Evolutionary conservation across 2,888 invertebrate genomes (phyloP), one percentile per base, ranked within the genome.

Genomic region (Mythimna impura): DNA sequence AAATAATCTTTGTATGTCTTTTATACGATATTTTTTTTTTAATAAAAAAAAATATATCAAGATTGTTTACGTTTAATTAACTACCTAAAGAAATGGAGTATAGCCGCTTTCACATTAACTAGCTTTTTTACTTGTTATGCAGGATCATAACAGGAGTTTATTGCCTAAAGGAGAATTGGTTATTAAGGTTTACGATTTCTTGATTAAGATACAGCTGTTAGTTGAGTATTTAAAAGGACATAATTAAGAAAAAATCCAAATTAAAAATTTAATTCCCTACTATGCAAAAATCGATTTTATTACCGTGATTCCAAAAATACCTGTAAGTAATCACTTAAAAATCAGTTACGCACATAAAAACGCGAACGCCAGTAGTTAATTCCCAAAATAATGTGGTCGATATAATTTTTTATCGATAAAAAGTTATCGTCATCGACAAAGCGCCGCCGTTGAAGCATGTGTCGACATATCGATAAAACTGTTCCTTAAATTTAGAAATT

Each of bases 381-480:
- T 83, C 69, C 43, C 70, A 76, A 81, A 83, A 81, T 79, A 83
- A 71, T 78, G 58, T 73, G 79, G 67, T 67, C 71, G 70, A 77
- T 79, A 85, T 84, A 66, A 72, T 83, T 81, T 86, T 87, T 85
- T 86, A 86, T 86, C 86, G 86, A 80, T 72, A 40, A 84, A 86
- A 78, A 84, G 36, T 69, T 85, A 88, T 87, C 85, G 87, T 86
- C 89, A 87, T 88, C 86, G 86, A 86, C 91, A 91, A 93, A 93
- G 90, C 82, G 89, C 89, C 92, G 91, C 89, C 91, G 70, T 20
- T 76, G 70, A 68, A 81, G 79, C 89, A 91, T 88, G 91, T 93
- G 94, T 93, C 90, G 90, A 90, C 83, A 83, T 76, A 78, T 88
- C 90, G 93, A 94, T 94, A 93, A 94, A 92, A 87, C 73, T 89